phyloP scores from a whole-genome alignment of 2,797 vertebrate species.

The Pteronotus mesoamericanus region DNA sequence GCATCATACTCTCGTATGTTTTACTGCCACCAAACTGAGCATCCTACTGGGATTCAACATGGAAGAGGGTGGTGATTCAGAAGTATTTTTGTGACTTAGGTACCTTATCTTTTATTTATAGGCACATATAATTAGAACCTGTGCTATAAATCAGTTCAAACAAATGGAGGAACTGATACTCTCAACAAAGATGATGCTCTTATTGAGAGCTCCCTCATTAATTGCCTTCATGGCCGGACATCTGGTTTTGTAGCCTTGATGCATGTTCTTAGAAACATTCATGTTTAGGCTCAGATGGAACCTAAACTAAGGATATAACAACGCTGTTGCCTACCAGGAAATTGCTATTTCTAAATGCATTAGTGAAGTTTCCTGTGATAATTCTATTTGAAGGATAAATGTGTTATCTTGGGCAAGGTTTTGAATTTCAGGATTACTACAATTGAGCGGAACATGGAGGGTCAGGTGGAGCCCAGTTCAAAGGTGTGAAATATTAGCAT shows the following conservation, averaged over 20 bases:
- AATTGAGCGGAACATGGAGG: not conserved
- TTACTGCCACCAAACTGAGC: not conserved
- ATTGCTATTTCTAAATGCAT: not conserved
- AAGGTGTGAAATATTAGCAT: not conserved
- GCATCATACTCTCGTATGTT: not conserved
- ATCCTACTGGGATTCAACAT: not conserved
- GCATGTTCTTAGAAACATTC: not conserved
- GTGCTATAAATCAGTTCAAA: not conserved
- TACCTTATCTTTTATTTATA: constrained; percentile 29
- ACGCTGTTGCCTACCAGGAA: not conserved
- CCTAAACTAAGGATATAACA: not conserved
- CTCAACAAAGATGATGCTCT: not conserved
- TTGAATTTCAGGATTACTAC: not conserved
- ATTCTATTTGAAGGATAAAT: not conserved
- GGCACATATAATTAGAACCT: not conserved
- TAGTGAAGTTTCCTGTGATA: not conserved
- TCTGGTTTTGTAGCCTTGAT: not conserved
- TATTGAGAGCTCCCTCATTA: not conserved
- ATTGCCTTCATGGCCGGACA: not conserved
- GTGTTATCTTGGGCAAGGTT: not conserved
- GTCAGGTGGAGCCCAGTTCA: not conserved
- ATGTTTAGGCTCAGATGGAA: not conserved
- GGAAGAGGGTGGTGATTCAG: not conserved
- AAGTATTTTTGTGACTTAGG: not conserved
- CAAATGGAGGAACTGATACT: not conserved